Base-by-base conservation (phyloP, 2,888 invertebrate genomes). In the Chaetogeoica ovagalla region DNA sequence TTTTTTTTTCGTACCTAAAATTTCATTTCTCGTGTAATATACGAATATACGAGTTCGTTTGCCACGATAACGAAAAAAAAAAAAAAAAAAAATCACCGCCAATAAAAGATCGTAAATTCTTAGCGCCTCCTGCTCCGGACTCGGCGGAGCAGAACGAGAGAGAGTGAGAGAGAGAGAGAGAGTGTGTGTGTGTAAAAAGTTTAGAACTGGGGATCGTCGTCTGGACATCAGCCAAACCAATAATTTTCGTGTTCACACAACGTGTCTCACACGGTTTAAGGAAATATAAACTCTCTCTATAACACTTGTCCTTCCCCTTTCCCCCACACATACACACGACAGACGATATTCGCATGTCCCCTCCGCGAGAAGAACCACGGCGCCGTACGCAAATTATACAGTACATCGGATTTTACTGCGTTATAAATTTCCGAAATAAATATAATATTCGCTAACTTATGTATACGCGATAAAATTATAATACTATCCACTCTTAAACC, bases 61-160 rank as follows among this genome's bases (percentile, higher is more conserved):
- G 52, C 7, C 15, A 1, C 8, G 30, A 30, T 15, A 52, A 68
- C 43, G 62, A 21, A 68, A 17, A 62, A 11, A 43, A 7, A 57
- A 23, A 60, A 48, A 19, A 52, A 55, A 76, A 62, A 77, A 76
- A 69, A 77, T 39, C 77, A 70, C 77, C n/a, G 62, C 19, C 9
- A 39, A 62, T 69, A 77, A 77, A 77, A 52, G 70, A 55, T 77
- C 70, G 77, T 77, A 77, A 70, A 77, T 77, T 77, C 70, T 77
- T 77, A 77, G 77, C 77, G 62, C 59, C 70, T 77, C 77, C 62
- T 77, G 57, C 37, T 62, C 76, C 17, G 71, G 39, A 68, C 30
- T 30, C 30, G 30, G 30, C 30, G 30, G 30, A 7, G 19, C 37
- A 17, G 9, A 23, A 13, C 13, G 5, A 39, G 57, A 21, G 48